Evolutionary conservation across 2,888 invertebrate species (phyloP).

Genomic region (Cremastinae sp.): DNA sequence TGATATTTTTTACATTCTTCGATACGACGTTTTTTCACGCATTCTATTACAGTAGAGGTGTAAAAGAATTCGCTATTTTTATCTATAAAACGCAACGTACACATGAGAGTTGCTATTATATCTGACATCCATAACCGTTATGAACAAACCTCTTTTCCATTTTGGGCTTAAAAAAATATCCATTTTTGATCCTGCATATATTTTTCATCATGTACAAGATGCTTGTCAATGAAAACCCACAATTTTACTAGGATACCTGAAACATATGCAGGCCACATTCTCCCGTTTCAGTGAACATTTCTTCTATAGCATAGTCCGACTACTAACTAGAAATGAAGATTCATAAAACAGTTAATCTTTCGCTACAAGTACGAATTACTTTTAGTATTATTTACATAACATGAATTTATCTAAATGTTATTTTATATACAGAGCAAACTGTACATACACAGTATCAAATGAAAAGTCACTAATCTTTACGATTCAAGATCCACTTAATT

Average conservation of each 20-base stretch:
- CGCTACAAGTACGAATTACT: constrained; percentile 60
- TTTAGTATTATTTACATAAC: constrained; percentile 57
- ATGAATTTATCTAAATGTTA: constrained; percentile 26
- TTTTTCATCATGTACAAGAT: constrained; percentile 14
- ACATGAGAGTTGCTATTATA: constrained; percentile 34
- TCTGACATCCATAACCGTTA: constrained; percentile 26
- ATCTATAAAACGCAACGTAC: constrained; percentile 48
- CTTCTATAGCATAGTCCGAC: constrained; percentile 34
- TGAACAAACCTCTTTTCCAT: constrained; percentile 1
- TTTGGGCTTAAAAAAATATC: constrained; percentile 57
- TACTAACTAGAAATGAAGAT: constrained; percentile 26
- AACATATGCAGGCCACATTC: constrained; percentile 28
- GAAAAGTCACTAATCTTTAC: constrained; percentile 34
- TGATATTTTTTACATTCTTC: constrained; percentile 11
- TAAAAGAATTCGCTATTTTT: constrained; percentile 36
- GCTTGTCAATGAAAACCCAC: background rate
- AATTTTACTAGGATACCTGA: constrained; percentile 35
- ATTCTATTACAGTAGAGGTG: constrained; percentile 9
- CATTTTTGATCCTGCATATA: constrained; percentile 13
- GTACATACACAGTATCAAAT: constrained; percentile 38
- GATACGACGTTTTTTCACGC: constrained; percentile 14
- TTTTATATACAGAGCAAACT: constrained; percentile 53
- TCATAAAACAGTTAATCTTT: constrained; percentile 49
- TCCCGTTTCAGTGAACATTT: constrained; percentile 40
- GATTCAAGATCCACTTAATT: constrained; percentile 22